phyloP scores from a whole-genome alignment of 2,113 vertebrate species.

The Garra rufa region DNA sequence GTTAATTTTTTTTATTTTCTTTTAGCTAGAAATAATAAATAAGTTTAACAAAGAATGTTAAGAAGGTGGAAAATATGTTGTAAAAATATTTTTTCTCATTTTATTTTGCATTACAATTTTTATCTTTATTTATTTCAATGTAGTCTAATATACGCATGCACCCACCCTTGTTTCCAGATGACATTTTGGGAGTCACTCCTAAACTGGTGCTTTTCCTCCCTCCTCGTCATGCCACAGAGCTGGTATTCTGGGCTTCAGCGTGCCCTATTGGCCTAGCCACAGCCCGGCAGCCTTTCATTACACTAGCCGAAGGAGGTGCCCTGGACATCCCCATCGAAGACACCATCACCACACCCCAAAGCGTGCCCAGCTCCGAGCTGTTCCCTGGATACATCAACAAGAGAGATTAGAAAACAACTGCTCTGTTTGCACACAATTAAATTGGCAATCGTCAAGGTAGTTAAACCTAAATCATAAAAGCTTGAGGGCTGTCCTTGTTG shows the following conservation, averaged over 20 bases:
- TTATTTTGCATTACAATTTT: neutral
- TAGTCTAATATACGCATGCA: neutral
- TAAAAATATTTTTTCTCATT: neutral
- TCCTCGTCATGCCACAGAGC: constrained; percentile 50
- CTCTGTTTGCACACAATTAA: neutral
- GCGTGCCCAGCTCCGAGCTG: neutral
- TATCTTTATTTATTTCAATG: neutral
- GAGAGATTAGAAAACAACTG: neutral
- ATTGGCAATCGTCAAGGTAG: neutral
- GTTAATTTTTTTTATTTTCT: no score
- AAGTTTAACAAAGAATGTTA: neutral
- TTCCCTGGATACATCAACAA: constrained; percentile 8
- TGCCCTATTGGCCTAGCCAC: constrained; percentile 54
- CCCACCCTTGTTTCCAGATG: neutral
- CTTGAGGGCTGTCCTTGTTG: neutral
- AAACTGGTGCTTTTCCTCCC: constrained; percentile 52
- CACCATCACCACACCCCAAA: constrained; percentile 43
- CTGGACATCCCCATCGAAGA: constrained; percentile 53
- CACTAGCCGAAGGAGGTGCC: constrained; percentile 49
- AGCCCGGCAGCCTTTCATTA: constrained; percentile 62
- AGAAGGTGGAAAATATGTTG: neutral
- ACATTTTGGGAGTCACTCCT: constrained; percentile 17
- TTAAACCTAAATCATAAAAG: neutral
- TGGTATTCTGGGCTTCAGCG: constrained; percentile 59
- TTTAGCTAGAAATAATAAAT: no score